These are phyloP conservation scores for Herpetotheres cachinnans DNA, from an alignment of 2,113 vertebrate genomes.

Conservation along the genomic window DNA sequence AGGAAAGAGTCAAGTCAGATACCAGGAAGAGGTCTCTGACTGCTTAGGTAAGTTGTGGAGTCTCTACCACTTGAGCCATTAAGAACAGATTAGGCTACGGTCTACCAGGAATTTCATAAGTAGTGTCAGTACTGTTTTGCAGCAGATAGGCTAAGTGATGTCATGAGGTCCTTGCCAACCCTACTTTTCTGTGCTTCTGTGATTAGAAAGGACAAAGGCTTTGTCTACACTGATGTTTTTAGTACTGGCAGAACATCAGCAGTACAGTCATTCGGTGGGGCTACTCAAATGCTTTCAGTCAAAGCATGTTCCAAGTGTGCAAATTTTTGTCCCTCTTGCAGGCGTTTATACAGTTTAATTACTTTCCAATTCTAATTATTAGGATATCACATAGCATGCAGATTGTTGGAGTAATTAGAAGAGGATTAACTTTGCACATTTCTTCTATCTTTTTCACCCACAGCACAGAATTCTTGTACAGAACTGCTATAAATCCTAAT, in stretches of 20 bases:
- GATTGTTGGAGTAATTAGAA: slow-evolving; percentile 3
- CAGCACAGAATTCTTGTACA: not conserved
- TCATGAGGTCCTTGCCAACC: not conserved
- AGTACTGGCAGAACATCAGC: not conserved
- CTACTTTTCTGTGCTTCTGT: not conserved
- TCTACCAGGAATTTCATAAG: not conserved
- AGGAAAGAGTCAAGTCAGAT: not conserved
- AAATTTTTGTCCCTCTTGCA: not conserved
- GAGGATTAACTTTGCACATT: not conserved
- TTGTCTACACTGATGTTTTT: not conserved
- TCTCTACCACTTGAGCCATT: not conserved
- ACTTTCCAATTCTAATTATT: not conserved
- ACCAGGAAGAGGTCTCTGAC: not conserved
- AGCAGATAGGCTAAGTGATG: not conserved
- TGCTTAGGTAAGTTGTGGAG: not conserved
- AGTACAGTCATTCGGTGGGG: not conserved
- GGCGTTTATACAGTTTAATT: not conserved
- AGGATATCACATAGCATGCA: not conserved
- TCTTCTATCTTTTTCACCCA: not conserved
- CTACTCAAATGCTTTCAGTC: not conserved
- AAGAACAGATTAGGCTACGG: not conserved
- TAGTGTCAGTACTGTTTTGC: not conserved
- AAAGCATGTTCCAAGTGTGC: not conserved
- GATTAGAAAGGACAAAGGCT: not conserved
- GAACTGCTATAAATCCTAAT: not conserved